phyloP scores from a whole-genome alignment of 2,888 invertebrate genomes.

The Cerceris ruficornis region DNA sequence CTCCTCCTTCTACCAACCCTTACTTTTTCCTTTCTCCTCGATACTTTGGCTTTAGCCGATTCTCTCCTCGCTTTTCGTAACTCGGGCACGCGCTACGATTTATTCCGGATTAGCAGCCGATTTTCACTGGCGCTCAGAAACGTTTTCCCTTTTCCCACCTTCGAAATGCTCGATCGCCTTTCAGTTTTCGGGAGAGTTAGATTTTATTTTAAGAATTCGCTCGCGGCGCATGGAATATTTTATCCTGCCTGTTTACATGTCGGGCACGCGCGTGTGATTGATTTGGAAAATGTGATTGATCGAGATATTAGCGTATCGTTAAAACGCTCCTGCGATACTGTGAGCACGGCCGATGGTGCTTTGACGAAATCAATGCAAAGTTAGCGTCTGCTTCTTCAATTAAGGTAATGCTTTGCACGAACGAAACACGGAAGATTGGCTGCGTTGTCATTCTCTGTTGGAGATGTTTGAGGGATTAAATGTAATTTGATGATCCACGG shows the following conservation, averaged over 20 bases:
- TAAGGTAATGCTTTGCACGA: too few species aligned
- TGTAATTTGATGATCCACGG: too few species aligned
- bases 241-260: neutral
- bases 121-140: conserved; percentile 27
- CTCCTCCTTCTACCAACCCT: neutral
- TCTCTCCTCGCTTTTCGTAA: conserved; percentile 13
- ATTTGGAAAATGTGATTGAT: conserved; percentile 44
- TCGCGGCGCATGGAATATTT: conserved; percentile 6
- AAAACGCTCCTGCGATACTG: conserved; percentile 21
- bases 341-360: too few species aligned
- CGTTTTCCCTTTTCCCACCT: neutral
- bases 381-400: too few species aligned
- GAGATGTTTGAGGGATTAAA: too few species aligned
- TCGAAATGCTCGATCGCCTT: conserved; percentile 25
- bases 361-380: too few species aligned
- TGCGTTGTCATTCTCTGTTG: too few species aligned
- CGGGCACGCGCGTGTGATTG: conserved; percentile 8
- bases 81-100: conserved; percentile 39
- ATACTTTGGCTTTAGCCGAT: conserved; percentile 10
- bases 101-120: conserved; percentile 45
- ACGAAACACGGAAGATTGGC: too few species aligned
- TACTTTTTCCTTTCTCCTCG: neutral
- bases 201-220: conserved; percentile 35
- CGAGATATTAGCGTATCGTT: conserved; percentile 30
- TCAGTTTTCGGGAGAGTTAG: conserved; percentile 16